Evolutionary conservation across 2,888 invertebrate species (phyloP).

Genomic region (Chorisops tibialis): DNA sequence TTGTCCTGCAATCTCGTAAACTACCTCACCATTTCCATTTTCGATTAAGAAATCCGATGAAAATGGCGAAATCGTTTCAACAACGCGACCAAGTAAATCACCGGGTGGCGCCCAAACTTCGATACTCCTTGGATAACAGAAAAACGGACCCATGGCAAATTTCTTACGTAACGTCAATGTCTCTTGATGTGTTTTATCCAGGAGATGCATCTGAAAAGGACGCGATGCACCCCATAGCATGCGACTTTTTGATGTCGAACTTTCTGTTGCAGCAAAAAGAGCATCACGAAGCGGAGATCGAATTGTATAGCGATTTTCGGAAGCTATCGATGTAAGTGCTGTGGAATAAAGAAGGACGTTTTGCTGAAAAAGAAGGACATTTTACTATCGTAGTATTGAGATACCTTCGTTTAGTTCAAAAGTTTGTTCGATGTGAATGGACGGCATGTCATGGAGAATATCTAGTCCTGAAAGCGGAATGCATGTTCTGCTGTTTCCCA

Average conservation of each 20-base stretch:
- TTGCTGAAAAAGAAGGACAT: background rate
- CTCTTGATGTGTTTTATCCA: slow-evolving; percentile 80
- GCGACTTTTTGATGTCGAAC: slow-evolving; percentile 60
- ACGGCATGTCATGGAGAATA: slow-evolving; percentile 66
- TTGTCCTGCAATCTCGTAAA: slow-evolving; percentile 73
- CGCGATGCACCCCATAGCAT: slow-evolving; percentile 66
- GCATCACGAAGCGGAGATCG: slow-evolving; percentile 71
- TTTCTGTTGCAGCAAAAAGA: slow-evolving; percentile 70
- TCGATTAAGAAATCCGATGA: slow-evolving; percentile 67
- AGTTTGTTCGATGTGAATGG: slow-evolving; percentile 73
- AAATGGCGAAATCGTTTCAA: slow-evolving; percentile 65
- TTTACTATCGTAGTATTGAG: slow-evolving; percentile 42
- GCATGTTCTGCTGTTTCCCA: slow-evolving; percentile 35
- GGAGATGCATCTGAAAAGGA: slow-evolving; percentile 73
- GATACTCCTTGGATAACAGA: slow-evolving; percentile 65
- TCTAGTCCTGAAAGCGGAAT: slow-evolving; percentile 65
- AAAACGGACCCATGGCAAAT: slow-evolving; percentile 66
- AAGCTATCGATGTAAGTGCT: slow-evolving; percentile 55
- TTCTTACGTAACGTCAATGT: slow-evolving; percentile 71
- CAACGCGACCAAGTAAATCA: slow-evolving; percentile 66
- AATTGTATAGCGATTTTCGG: slow-evolving; percentile 70
- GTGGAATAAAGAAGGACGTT: background rate
- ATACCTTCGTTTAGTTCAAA: slow-evolving; percentile 72
- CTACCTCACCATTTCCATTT: slow-evolving; percentile 59
- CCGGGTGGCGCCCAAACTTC: slow-evolving; percentile 71